Conservation (phyloP, 2,888 invertebrate species). For the Papilio gigon region DNA sequence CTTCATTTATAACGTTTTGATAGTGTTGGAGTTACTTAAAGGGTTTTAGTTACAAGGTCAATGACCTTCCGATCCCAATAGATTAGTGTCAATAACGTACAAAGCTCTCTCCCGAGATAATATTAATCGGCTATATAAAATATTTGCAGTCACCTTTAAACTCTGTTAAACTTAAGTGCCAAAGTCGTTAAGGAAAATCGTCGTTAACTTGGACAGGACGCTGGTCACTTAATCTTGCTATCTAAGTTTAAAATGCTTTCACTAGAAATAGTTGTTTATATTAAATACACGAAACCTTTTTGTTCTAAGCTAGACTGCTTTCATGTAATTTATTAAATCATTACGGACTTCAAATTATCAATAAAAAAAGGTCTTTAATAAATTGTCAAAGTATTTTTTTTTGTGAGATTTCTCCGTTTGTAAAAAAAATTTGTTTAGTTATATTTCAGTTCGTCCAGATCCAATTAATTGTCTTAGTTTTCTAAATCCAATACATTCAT, state of each 20-base stretch:
- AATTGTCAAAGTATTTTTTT: no score
- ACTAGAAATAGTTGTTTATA: neutral
- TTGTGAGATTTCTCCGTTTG: no score
- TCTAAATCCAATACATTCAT: no score
- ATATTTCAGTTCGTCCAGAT: no score
- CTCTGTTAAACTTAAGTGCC: conserved; percentile 3
- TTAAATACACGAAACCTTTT: neutral
- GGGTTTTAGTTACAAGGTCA: neutral
- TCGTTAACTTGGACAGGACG: conserved; percentile 3
- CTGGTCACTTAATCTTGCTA: conserved; percentile 1
- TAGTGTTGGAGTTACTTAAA: neutral
- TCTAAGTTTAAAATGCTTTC: neutral
- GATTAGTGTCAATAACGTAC: neutral
- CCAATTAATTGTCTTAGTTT: no score
- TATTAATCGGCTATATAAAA: neutral
- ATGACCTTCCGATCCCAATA: neutral
- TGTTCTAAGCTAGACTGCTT: neutral
- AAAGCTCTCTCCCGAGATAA: neutral
- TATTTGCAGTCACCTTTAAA: conserved; percentile 10
- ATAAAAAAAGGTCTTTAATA: no score
- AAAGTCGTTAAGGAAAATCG: conserved; percentile 26
- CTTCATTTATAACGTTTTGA: neutral
- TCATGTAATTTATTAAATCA: neutral
- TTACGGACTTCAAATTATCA: no score
- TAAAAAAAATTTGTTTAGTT: no score